Percentiles rank a stretch among this genome's conserved stretches.
phyloP scores from a whole-genome alignment of 2,888 invertebrate genomes.

The Seira musarum region DNA sequence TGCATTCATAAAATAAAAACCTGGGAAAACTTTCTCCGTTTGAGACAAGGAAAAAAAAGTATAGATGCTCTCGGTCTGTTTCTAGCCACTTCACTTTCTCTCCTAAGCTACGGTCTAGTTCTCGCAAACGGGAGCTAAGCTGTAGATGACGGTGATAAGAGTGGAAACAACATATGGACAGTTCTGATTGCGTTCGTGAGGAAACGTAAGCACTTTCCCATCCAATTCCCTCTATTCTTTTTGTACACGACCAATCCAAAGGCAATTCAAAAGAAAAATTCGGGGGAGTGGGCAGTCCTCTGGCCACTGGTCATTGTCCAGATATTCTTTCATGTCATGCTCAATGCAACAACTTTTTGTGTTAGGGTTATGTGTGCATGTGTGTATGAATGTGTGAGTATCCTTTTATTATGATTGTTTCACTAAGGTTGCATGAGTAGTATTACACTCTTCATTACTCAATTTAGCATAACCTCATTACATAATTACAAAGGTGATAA shows the following conservation, averaged over 20 bases:
- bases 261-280: not conserved
- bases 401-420: too few species aligned
- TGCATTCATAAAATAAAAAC: conserved; percentile 1
- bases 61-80: conserved; percentile 11
- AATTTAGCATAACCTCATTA: too few species aligned
- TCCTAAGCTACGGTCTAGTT: not conserved
- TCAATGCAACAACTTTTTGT: not conserved
- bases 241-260: conserved; percentile 10
- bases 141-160: conserved; percentile 25
- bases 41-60: not conserved
- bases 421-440: too few species aligned
- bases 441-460: too few species aligned
- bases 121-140: conserved; percentile 6
- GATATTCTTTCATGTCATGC: conserved; percentile 8
- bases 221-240: conserved; percentile 2
- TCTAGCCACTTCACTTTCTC: conserved; percentile 22
- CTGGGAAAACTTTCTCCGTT: conserved; percentile 1
- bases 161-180: conserved; percentile 12
- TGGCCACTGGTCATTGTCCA: not conserved
- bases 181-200: conserved; percentile 4
- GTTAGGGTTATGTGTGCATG: too few species aligned
- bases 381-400: too few species aligned
- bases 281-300: not conserved
- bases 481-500: not conserved
- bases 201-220: conserved; percentile 7